phyloP scores from a whole-genome alignment of 2,797 vertebrate species.

The Lepilemur septentrionalis region DNA sequence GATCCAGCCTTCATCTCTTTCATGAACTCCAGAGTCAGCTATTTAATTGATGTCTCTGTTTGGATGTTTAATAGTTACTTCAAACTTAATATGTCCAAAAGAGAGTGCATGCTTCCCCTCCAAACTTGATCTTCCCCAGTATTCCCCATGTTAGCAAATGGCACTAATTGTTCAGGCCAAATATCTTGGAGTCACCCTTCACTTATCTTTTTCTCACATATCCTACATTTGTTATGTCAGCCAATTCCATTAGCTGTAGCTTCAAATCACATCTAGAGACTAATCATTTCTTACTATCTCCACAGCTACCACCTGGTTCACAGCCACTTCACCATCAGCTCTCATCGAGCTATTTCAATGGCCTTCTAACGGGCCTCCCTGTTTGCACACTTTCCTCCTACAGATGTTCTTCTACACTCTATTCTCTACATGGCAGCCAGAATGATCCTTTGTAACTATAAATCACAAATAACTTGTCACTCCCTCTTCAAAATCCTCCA shows the following conservation, averaged over 20 bases:
- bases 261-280: background rate
- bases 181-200: background rate
- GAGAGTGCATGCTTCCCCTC: background rate
- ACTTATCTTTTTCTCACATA: background rate
- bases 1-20: background rate
- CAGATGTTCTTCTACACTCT: background rate
- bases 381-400: background rate
- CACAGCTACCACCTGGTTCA: background rate
- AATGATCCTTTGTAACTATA: background rate
- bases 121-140: background rate
- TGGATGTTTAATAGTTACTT: slow-evolving; percentile 2
- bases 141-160: background rate
- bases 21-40: background rate
- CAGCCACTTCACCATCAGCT: background rate
- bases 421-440: background rate
- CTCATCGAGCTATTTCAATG: background rate
- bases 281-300: background rate
- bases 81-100: background rate
- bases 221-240: background rate
- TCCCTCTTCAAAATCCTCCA: background rate
- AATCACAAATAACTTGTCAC: background rate
- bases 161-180: background rate
- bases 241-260: background rate
- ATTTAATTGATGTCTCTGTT: background rate
- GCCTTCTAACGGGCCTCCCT: background rate